These are phyloP conservation scores for Cichlasoma orientale DNA, from an alignment of 2,797 vertebrate genomes.

Conservation along the genomic window DNA sequence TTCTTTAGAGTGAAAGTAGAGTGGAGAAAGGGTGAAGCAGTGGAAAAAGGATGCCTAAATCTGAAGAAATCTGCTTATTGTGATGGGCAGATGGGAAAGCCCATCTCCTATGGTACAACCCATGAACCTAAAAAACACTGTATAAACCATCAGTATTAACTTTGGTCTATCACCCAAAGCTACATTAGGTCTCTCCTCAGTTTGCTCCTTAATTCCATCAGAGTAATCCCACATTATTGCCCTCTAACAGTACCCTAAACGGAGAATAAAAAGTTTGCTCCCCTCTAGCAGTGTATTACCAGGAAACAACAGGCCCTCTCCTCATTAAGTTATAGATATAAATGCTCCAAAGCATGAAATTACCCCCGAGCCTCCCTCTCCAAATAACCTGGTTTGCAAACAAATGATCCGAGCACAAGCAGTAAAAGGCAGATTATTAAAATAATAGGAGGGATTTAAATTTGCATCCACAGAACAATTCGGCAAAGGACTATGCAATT, in stretches of 20 bases:
- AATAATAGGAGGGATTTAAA: constrained; percentile 93
- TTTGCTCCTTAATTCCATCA: constrained; percentile 75
- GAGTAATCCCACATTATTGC: constrained; percentile 77
- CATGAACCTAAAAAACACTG: constrained; percentile 56
- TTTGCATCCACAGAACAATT: constrained; percentile 88
- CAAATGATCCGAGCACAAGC: constrained; percentile 96
- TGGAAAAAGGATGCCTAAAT: constrained; percentile 17
- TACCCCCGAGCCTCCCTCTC: constrained; percentile 95
- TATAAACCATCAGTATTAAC: constrained; percentile 68
- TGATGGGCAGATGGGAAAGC: constrained; percentile 46
- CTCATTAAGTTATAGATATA: constrained; percentile 97
- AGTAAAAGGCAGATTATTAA: constrained; percentile 92
- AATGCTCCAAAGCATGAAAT: constrained; percentile 99
- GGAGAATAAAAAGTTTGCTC: constrained; percentile 84
- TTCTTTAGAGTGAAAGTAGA: not conserved
- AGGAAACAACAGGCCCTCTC: constrained; percentile 96
- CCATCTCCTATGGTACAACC: constrained; percentile 43
- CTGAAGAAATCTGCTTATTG: constrained; percentile 31
- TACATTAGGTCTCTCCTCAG: constrained; percentile 67
- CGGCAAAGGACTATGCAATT: constrained; percentile 79
- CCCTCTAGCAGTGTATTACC: constrained; percentile 83
- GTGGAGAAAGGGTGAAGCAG: constrained; percentile 1
- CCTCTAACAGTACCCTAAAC: constrained; percentile 83
- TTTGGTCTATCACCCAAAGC: constrained; percentile 64
- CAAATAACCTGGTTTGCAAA: constrained; percentile 98